Percentiles rank a stretch among this genome's conserved stretches.
phyloP scores from a whole-genome alignment of 92 coral and sea anemone species.

The Montipora capitata region DNA sequence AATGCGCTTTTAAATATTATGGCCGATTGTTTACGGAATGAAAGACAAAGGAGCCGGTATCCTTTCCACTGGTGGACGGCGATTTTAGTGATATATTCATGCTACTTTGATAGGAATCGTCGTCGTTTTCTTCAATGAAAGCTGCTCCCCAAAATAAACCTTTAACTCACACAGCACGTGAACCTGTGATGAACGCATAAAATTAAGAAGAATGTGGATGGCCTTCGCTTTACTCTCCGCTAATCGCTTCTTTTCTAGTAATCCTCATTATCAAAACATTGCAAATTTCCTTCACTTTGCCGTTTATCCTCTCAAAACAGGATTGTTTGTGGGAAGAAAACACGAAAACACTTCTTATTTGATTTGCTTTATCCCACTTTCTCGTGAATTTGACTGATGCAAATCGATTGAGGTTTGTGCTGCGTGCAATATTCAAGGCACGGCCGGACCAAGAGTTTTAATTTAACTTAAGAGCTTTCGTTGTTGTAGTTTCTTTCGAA shows the following conservation, averaged over 20 bases:
- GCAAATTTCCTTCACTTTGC: constrained; percentile 1
- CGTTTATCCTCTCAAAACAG: background rate
- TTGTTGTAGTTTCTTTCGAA: constrained; percentile 54
- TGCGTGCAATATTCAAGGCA: constrained; percentile 51
- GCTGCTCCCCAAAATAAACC: background rate
- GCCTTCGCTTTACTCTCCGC: constrained; percentile 5
- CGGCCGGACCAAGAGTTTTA: constrained; percentile 20
- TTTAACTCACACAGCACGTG: background rate
- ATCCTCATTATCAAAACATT: constrained; percentile 16
- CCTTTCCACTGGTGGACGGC: constrained; percentile 31
- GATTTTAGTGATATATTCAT: constrained; percentile 10
- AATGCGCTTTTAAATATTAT: constrained; percentile 51
- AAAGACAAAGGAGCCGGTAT: constrained; percentile 58
- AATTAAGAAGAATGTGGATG: background rate
- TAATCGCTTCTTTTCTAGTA: constrained; percentile 38
- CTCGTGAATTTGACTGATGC: background rate
- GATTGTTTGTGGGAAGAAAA: constrained; percentile 8
- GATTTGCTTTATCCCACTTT: background rate
- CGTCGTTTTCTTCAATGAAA: background rate
- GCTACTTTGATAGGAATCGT: constrained; percentile 13
- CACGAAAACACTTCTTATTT: background rate
- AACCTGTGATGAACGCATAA: no score
- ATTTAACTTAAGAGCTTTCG: constrained; percentile 42
- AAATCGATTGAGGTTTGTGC: constrained; percentile 36
- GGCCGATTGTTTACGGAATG: constrained; percentile 61